phyloP scores from a whole-genome alignment of 2,797 vertebrate genomes.

The Apodemus agrarius region DNA sequence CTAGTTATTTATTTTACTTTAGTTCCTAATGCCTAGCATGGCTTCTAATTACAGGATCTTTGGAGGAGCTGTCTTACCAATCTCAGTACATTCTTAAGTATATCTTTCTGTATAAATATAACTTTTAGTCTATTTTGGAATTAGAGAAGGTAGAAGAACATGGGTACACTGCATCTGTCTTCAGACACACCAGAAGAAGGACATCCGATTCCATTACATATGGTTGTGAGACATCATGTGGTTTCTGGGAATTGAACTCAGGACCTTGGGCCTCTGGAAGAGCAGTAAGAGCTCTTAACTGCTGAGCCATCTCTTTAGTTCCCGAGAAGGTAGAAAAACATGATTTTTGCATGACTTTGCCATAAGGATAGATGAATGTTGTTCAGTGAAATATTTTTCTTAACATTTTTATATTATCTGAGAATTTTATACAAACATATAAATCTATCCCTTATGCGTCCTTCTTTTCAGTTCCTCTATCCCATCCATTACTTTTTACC shows the following conservation, averaged over 20 bases:
- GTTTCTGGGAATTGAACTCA: no score
- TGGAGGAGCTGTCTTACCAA: background rate
- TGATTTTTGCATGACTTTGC: conserved; percentile 7
- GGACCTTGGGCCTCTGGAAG: no score
- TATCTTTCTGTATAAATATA: conserved; percentile 18
- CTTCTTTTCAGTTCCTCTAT: background rate
- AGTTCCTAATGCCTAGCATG: background rate
- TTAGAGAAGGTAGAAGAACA: conserved; percentile 1
- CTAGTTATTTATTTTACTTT: background rate
- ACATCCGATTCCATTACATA: no score
- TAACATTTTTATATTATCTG: background rate
- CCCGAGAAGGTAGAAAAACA: background rate
- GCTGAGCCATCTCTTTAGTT: no score
- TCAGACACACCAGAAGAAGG: no score
- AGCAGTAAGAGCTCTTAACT: no score
- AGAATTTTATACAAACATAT: no score
- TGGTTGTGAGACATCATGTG: no score
- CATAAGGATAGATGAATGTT: background rate
- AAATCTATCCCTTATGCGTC: background rate
- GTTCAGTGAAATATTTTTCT: background rate
- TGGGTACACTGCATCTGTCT: no score
- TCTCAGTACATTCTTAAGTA: conserved; percentile 17
- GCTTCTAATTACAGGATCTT: conserved; percentile 1
- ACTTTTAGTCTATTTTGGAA: conserved; percentile 37
- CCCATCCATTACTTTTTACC: background rate